Conservation (phyloP, 2,888 invertebrate genomes). For the Xestia sexstrigata region DNA sequence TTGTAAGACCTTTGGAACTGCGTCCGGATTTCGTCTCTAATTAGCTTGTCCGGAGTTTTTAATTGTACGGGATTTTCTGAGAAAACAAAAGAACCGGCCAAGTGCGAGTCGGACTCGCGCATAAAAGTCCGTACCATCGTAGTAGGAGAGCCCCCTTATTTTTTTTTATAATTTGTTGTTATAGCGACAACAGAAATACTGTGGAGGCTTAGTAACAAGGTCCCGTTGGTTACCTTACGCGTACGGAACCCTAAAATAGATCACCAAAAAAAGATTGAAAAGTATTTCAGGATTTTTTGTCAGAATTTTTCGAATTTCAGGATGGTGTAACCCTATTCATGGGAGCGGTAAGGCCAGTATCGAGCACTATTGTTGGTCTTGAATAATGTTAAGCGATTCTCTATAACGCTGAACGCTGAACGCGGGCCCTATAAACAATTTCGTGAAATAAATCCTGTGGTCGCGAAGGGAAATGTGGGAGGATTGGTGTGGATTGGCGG, state of each 20-base stretch:
- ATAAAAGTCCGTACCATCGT: too few species aligned
- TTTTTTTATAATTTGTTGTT: too few species aligned
- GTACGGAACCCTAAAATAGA: not conserved
- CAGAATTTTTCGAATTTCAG: not conserved
- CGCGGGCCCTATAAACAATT: constrained; percentile 84
- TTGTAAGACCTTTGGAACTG: not conserved
- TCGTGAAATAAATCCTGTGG: constrained; percentile 84
- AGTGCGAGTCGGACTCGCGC: too few species aligned
- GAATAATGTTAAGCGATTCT: constrained; percentile 86
- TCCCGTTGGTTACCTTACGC: too few species aligned
- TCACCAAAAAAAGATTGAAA: not conserved
- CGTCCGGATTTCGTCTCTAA: too few species aligned
- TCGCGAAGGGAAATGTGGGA: constrained; percentile 70
- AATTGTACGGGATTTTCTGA: not conserved
- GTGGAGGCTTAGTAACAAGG: too few species aligned
- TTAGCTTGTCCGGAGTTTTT: not conserved
- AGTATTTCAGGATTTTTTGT: not conserved
- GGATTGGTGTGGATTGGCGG: constrained; percentile 67
- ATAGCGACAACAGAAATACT: too few species aligned
- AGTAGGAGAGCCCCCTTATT: too few species aligned
- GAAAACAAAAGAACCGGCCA: not conserved
- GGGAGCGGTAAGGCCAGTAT: constrained; percentile 74
- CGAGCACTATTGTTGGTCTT: constrained; percentile 78
- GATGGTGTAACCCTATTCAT: constrained; percentile 53
- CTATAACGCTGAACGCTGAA: constrained; percentile 75